Conservation (phyloP, 2,797 vertebrate species). For the Salmo trutta region DNA sequence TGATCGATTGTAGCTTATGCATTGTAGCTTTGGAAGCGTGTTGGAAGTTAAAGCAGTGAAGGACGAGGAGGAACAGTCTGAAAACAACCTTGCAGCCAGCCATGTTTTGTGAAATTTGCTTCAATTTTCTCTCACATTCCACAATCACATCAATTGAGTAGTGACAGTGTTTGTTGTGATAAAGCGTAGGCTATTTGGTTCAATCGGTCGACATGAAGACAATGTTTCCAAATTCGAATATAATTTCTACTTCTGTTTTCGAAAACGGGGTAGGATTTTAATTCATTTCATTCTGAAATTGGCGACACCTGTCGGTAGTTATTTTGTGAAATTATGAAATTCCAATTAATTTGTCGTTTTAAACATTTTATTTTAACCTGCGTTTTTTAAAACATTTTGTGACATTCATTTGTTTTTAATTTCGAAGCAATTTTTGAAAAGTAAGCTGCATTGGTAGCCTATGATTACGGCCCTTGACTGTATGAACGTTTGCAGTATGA, state of each 20-base stretch:
- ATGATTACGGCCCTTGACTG: background rate
- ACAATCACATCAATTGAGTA: slow-evolving; percentile 48
- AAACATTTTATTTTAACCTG: slow-evolving; percentile 13
- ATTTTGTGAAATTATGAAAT: slow-evolving; percentile 63
- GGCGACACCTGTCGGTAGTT: slow-evolving; percentile 78
- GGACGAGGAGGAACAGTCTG: slow-evolving; percentile 76
- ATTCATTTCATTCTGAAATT: slow-evolving; percentile 57
- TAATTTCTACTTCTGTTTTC: slow-evolving; percentile 51
- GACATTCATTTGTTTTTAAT: slow-evolving; percentile 11
- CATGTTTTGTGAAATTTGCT: slow-evolving; percentile 81
- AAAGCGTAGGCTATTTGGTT: background rate
- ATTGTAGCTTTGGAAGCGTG: slow-evolving; percentile 29
- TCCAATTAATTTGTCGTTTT: slow-evolving; percentile 46
- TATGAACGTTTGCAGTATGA: background rate
- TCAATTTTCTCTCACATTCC: slow-evolving; percentile 66
- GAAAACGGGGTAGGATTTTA: slow-evolving; percentile 57
- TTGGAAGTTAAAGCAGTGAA: slow-evolving; percentile 57
- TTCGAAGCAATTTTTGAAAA: background rate
- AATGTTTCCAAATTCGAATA: slow-evolving; percentile 28
- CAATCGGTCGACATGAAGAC: background rate
- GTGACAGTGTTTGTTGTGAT: background rate
- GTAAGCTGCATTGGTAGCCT: background rate
- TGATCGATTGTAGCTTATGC: slow-evolving; percentile 12
- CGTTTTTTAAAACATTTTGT: slow-evolving; percentile 17
- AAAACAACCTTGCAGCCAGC: slow-evolving; percentile 84